Base-by-base conservation (phyloP, 64 coral and sea anemone genomes). In the Pocillopora verrucosa region DNA sequence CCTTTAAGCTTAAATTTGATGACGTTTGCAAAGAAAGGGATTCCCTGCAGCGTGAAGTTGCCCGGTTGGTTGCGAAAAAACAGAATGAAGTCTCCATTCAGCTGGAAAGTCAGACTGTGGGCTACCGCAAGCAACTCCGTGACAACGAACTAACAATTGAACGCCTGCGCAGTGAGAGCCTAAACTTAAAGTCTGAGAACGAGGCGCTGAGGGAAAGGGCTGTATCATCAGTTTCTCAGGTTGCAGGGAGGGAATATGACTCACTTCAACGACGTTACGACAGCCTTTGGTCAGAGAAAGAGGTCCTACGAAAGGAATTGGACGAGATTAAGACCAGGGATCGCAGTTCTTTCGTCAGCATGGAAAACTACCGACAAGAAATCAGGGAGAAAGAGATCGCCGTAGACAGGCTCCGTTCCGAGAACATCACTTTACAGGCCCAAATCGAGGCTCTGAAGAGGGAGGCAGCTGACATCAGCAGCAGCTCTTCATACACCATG, bases 401-500 rank as follows among this genome's bases (percentile, higher is more conserved):
- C 61, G 76, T 86, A n/a, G 65, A 64, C 72, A 86, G 91, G 5
- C 75, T 92, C 34, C 63, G 91, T 35, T 67, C 91, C 35, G 91
- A 92, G 36, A 34, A 77, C 13, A 36, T 81, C 1, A 79, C 74
- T 6, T 65, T 87, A 17, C 91, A 86, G 26, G 34, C 73, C 34
- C 82, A 92, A 41, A 64, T 81, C 45, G 91, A 92, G 12, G 76
- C 74, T 26, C 25, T 92, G 75, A 92, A 80, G 62, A 84, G 76
- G 16, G 85, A 92, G 19, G 36, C 64, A 3, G 58, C 64, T 15
- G 82, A 87, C 20, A 22, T 88, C 75, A 77, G 86, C 16, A 79
- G 51, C 34, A 81, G 60, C 13, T 60, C 56, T 63, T 45, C 58
- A 2, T 81, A 81, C 79, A 34, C 56, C 22, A 63, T 59, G 60